These are phyloP conservation scores for Bombyx huttoni DNA, from an alignment of 2,888 invertebrate genomes.

Conservation along the genomic window DNA sequence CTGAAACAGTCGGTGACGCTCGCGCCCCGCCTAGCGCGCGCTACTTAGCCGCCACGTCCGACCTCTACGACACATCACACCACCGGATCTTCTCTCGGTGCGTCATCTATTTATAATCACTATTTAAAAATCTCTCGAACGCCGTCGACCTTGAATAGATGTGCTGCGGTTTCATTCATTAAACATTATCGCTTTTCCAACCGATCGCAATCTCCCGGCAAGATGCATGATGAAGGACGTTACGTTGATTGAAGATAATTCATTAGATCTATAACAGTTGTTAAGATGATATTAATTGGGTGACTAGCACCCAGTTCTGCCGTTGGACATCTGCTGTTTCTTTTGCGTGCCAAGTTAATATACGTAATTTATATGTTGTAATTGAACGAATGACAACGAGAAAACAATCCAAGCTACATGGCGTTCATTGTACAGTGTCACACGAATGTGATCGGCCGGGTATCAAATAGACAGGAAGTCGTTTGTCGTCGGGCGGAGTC, in stretches of 20 bases:
- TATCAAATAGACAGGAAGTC: constrained; percentile 31
- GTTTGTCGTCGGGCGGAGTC: constrained; percentile 3
- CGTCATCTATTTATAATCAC: constrained; percentile 46
- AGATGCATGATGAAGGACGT: constrained; percentile 22
- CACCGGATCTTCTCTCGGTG: constrained; percentile 45
- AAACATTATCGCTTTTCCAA: constrained; percentile 27
- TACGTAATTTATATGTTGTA: background rate
- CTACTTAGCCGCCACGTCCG: constrained; percentile 33
- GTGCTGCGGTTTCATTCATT: constrained; percentile 38
- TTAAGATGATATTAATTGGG: constrained; percentile 30
- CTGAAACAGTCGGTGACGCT: constrained; percentile 52
- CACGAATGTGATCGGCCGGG: constrained; percentile 17
- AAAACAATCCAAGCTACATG: background rate
- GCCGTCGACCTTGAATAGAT: constrained; percentile 40
- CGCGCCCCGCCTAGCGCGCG: constrained; percentile 48
- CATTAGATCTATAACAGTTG: constrained; percentile 25
- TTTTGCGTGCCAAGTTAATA: background rate
- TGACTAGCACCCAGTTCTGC: constrained; percentile 29
- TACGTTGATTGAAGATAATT: constrained; percentile 40
- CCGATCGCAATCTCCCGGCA: constrained; percentile 15
- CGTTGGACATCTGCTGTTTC: constrained; percentile 11
- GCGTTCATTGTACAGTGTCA: constrained; percentile 19
- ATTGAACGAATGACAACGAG: background rate
- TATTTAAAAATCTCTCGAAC: constrained; percentile 20
- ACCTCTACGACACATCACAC: constrained; percentile 12